Conservation (phyloP, 53 echinoderm and acorn worm species). For the Glandiceps talaboti region DNA sequence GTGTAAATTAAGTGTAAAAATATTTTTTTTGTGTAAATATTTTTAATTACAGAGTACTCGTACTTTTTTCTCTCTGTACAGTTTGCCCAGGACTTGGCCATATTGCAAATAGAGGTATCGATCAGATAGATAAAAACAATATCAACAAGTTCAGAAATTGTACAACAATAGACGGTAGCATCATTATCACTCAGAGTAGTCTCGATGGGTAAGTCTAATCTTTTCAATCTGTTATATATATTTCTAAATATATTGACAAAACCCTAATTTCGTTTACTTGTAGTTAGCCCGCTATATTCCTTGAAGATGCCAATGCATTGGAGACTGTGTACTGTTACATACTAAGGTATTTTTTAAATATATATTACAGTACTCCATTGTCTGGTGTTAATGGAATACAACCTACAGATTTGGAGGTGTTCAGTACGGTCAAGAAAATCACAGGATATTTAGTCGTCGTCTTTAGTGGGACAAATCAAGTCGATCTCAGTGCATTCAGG, state of each 20-base stretch:
- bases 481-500: conserved; percentile 41
- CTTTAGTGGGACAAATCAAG: conserved; percentile 9
- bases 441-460: conserved; percentile 79
- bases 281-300: too few species aligned
- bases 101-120: background rate
- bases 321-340: too few species aligned
- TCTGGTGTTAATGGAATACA: conserved; percentile 2
- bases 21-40: too few species aligned
- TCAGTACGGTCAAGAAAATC: conserved; percentile 61
- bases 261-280: too few species aligned
- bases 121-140: background rate
- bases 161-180: conserved; percentile 61
- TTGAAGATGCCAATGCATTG: too few species aligned
- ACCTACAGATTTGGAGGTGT: conserved; percentile 32
- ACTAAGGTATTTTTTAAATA: too few species aligned
- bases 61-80: too few species aligned
- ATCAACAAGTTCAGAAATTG: conserved; percentile 28
- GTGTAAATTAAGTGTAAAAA: too few species aligned
- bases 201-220: conserved; percentile 69
- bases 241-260: too few species aligned
- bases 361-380: conserved; percentile 36
- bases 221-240: too few species aligned
- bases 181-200: conserved; percentile 52
- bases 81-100: background rate
- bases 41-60: too few species aligned